These are phyloP conservation scores for Micromussa lordhowensis DNA, from an alignment of 92 coral and sea anemone species.

Conservation along the genomic window DNA sequence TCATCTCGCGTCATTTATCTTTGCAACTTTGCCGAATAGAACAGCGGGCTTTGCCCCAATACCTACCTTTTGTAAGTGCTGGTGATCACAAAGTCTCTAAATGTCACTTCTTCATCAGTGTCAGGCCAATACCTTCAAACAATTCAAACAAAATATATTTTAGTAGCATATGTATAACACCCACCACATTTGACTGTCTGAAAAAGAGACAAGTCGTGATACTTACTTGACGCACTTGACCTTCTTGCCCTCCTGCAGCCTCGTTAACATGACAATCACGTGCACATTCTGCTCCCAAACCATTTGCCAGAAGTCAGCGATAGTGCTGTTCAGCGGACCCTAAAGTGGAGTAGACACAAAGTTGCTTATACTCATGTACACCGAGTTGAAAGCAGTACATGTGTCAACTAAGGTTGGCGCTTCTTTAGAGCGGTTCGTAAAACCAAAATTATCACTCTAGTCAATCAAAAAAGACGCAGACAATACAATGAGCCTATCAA, in stretches of 20 bases:
- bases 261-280: constrained; percentile 63
- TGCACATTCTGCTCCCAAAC: constrained; percentile 67
- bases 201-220: background rate
- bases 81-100: constrained; percentile 49
- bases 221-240: constrained; percentile 74
- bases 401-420: too few relatives aligned
- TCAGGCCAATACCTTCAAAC: constrained; percentile 68
- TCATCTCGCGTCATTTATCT: background rate
- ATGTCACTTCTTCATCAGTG: constrained; percentile 57
- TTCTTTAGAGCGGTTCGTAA: too few relatives aligned
- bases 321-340: constrained; percentile 63
- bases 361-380: background rate
- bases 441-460: too few relatives aligned
- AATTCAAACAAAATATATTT: background rate
- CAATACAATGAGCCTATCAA: too few relatives aligned
- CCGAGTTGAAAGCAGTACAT: too few relatives aligned
- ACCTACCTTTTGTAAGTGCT: constrained; percentile 55
- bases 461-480: too few relatives aligned
- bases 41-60: background rate
- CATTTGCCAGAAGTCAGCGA: constrained; percentile 70
- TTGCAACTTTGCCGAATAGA: background rate
- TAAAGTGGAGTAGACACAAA: background rate
- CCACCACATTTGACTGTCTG: background rate
- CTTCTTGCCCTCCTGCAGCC: constrained; percentile 70
- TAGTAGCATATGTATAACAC: background rate